phyloP scores from a whole-genome alignment of 1,140 invertebrate species.

The Macrotrachela quadricornifera region DNA sequence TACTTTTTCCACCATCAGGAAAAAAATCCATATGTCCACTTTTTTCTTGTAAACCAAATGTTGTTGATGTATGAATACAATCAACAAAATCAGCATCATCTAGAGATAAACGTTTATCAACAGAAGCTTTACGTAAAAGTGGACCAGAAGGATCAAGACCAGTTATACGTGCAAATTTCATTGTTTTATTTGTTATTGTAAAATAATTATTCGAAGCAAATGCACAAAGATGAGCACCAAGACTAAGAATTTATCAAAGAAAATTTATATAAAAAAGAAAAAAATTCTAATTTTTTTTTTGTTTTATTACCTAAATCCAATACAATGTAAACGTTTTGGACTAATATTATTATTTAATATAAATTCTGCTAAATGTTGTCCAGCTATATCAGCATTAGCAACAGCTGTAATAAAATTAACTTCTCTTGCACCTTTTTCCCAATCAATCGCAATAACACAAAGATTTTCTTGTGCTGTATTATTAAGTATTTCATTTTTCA shows the following conservation, averaged over 20 bases:
- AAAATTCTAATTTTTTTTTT: too few species aligned
- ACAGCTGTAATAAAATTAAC: neutral
- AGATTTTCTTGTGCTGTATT: neutral
- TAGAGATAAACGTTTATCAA: neutral
- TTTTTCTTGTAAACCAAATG: slow-evolving; percentile 1
- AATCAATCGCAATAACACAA: slow-evolving; percentile 2
- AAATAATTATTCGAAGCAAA: slow-evolving; percentile 4
- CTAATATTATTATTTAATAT: neutral
- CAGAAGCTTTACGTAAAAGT: neutral
- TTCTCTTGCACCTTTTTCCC: neutral
- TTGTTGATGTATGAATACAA: slow-evolving; percentile 1
- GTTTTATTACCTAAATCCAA: neutral
- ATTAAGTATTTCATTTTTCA: neutral
- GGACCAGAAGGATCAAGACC: slow-evolving; percentile 7
- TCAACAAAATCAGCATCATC: slow-evolving; percentile 5
- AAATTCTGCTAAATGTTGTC: neutral
- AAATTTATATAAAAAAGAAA: too few species aligned
- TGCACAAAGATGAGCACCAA: slow-evolving; percentile 8
- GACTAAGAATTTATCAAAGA: neutral
- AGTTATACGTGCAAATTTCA: neutral
- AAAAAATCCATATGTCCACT: slow-evolving; percentile 6
- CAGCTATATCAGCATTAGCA: slow-evolving; percentile 1
- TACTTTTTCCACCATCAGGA: neutral
- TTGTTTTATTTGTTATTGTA: neutral
- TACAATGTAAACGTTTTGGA: slow-evolving; percentile 8